phyloP scores from a whole-genome alignment of 2,113 vertebrate species.

The Kryptolebias marmoratus region DNA sequence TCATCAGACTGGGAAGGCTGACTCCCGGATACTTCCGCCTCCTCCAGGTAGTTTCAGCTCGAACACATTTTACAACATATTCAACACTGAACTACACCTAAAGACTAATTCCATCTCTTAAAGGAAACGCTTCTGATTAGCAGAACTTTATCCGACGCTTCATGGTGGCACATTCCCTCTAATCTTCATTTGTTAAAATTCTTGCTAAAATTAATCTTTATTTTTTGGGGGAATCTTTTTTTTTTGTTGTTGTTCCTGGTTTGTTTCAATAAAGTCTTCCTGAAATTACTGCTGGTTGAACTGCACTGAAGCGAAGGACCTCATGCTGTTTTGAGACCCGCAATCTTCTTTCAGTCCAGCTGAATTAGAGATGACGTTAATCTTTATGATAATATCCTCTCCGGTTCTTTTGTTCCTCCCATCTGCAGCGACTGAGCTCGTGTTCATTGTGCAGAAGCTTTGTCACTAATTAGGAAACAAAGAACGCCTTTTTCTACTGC shows the following conservation, averaged over 20 bases:
- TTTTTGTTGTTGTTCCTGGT: neutral
- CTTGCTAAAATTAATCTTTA: neutral
- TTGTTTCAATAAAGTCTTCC: neutral
- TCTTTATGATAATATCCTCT: conserved; percentile 29
- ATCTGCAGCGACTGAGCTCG: conserved; percentile 7
- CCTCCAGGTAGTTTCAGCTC: conserved; percentile 82
- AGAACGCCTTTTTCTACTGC: neutral
- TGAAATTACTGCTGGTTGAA: neutral
- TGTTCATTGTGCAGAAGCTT: conserved; percentile 27
- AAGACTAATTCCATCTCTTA: neutral
- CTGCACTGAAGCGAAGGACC: neutral
- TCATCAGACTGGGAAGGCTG: conserved; percentile 89
- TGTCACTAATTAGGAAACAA: conserved; percentile 39
- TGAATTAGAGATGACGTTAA: conserved; percentile 56
- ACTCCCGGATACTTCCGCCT: conserved; percentile 95
- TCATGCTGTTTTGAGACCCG: neutral
- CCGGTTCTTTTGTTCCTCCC: conserved; percentile 26
- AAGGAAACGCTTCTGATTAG: too few relatives aligned
- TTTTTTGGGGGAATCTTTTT: neutral
- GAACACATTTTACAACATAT: neutral
- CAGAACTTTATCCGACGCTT: too few relatives aligned
- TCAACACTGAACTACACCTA: neutral
- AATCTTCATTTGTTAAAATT: neutral
- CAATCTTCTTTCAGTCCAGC: conserved; percentile 40
- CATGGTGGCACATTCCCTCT: neutral